Evolutionary conservation across 2,113 vertebrate species (phyloP).

Genomic region (Ochotona curzoniae): DNA sequence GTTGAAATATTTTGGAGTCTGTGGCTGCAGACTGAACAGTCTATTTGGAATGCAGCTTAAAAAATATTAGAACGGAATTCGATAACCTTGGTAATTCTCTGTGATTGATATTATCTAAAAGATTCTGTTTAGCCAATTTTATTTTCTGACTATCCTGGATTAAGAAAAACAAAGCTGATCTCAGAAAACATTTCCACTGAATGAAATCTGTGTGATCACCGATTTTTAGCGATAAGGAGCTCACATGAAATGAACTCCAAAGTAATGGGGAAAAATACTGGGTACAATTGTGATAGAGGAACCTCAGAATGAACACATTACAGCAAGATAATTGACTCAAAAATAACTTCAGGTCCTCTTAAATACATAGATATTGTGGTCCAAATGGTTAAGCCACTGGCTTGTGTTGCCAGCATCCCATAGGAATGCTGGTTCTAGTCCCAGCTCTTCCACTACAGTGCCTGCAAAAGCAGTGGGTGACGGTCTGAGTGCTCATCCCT

Average conservation of each 20-base stretch:
- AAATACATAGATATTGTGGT: too few relatives aligned
- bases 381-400: too few relatives aligned
- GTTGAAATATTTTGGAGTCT: slow-evolving; percentile 78
- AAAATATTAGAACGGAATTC: slow-evolving; percentile 66
- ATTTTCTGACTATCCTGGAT: slow-evolving; percentile 32
- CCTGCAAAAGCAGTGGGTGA: too few relatives aligned
- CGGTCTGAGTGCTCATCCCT: too few relatives aligned
- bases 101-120: slow-evolving; percentile 58
- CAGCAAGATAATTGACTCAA: slow-evolving; percentile 51
- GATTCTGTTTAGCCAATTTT: slow-evolving; percentile 55
- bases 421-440: too few relatives aligned
- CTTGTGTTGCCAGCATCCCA: too few relatives aligned
- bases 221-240: background rate
- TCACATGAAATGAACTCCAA: background rate
- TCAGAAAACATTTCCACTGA: slow-evolving; percentile 58
- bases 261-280: background rate
- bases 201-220: slow-evolving; percentile 46
- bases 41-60: slow-evolving; percentile 68
- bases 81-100: slow-evolving; percentile 53
- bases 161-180: slow-evolving; percentile 59
- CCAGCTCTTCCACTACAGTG: too few relatives aligned
- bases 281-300: background rate
- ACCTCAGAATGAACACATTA: background rate
- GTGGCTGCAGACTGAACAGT: slow-evolving; percentile 74
- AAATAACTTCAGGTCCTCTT: slow-evolving; percentile 33